Evolutionary conservation across 2,888 invertebrate genomes (phyloP).

Genomic region (Apodemia zela): DNA sequence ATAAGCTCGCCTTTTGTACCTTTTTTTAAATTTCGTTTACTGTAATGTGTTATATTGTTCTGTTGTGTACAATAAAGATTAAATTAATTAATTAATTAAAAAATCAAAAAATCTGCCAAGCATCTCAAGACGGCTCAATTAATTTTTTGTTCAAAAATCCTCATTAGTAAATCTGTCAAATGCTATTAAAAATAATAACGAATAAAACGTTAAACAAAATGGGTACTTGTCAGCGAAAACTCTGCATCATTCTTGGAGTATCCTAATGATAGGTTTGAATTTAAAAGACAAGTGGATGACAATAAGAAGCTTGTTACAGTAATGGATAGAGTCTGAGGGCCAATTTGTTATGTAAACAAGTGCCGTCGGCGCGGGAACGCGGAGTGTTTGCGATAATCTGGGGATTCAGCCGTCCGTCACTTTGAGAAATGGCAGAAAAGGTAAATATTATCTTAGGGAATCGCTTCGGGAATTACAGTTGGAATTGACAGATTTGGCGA

Average conservation of each 20-base stretch:
- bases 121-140: too few species aligned
- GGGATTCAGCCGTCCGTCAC: slow-evolving; percentile 13
- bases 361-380: neutral
- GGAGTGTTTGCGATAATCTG: slow-evolving; percentile 12
- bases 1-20: too few species aligned
- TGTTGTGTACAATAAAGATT: too few species aligned
- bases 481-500: slow-evolving; percentile 8
- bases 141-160: too few species aligned
- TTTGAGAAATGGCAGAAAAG: slow-evolving; percentile 14
- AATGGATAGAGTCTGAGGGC: slow-evolving; percentile 5
- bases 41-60: too few species aligned
- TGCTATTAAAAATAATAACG: too few species aligned
- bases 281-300: slow-evolving; percentile 2
- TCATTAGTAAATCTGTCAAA: too few species aligned
- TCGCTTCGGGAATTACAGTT: slow-evolving; percentile 12
- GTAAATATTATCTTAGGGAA: slow-evolving; percentile 15
- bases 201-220: neutral
- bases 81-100: too few species aligned
- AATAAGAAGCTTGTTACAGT: slow-evolving; percentile 11
- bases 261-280: slow-evolving; percentile 7
- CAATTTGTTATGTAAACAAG: slow-evolving; percentile 17
- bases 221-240: neutral
- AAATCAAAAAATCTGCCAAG: too few species aligned
- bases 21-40: too few species aligned
- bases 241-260: neutral